Conservation (phyloP, 2,797 vertebrate species). For the Microctenopoma stevenorrisi region DNA sequence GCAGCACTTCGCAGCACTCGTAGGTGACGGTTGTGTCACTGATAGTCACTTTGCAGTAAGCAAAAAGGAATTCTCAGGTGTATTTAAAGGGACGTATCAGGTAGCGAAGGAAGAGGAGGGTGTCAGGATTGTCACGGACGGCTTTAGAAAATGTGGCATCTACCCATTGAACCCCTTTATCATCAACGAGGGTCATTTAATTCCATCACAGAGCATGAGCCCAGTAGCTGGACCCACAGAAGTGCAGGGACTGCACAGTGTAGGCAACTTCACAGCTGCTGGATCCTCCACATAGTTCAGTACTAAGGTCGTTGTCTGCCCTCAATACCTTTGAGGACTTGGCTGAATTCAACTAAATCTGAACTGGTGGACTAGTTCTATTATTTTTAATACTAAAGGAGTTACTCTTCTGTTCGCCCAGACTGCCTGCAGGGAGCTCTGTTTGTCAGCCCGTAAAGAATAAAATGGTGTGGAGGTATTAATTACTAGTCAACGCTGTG, state of each 20-base stretch:
- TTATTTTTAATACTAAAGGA: constrained; percentile 30
- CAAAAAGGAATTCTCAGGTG: constrained; percentile 77
- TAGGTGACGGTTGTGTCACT: constrained; percentile 38
- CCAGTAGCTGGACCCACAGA: constrained; percentile 36
- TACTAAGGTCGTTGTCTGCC: constrained; percentile 7
- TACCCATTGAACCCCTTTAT: constrained; percentile 64
- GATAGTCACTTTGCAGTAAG: constrained; percentile 67
- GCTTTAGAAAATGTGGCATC: constrained; percentile 74
- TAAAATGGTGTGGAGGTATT: constrained; percentile 22
- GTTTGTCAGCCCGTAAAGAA: constrained; percentile 30
- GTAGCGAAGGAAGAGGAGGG: constrained; percentile 69
- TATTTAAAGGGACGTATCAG: constrained; percentile 69
- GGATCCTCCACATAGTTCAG: constrained; percentile 49
- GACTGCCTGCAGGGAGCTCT: constrained; percentile 21
- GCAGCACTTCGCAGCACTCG: constrained; percentile 56
- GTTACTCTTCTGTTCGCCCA: constrained; percentile 6
- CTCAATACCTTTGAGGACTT: constrained; percentile 13
- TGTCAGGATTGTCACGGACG: constrained; percentile 65
- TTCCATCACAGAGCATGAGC: constrained; percentile 35
- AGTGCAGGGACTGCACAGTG: constrained; percentile 26
- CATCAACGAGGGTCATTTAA: constrained; percentile 47
- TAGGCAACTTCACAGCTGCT: constrained; percentile 45
- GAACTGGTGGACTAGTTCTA: constrained; percentile 5
- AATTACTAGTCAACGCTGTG: constrained; percentile 29
- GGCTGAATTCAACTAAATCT: constrained; percentile 29